A percentile compares a stretch with the other conserved stretches of the same genome.
Evolutionary conservation across 2,113 vertebrate species (phyloP).

Genomic region (Orientallactaga bullata): DNA sequence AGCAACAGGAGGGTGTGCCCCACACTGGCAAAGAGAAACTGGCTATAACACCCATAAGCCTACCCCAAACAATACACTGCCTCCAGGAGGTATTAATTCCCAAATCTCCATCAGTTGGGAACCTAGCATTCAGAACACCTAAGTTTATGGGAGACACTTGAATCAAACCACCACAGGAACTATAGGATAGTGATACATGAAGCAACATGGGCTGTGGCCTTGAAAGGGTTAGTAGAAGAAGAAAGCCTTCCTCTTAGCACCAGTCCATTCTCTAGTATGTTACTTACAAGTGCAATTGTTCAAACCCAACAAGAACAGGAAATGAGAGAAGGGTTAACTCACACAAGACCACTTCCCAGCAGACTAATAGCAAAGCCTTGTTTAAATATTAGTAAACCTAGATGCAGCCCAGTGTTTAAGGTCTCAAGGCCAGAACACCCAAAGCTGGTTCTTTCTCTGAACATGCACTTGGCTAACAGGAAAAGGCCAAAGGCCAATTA

Average conservation of each 20-base stretch:
- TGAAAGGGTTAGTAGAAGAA: rapidly evolving
- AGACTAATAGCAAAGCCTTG: not conserved
- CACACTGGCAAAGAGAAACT: too few relatives aligned
- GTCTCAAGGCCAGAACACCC: too few relatives aligned
- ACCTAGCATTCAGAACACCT: too few relatives aligned
- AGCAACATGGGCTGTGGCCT: rapidly evolving
- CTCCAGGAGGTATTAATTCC: too few relatives aligned
- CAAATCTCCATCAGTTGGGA: too few relatives aligned
- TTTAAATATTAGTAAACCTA: not conserved
- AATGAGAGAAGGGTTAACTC: not conserved
- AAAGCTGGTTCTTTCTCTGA: not conserved
- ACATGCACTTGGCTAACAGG: not conserved
- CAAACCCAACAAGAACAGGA: not conserved
- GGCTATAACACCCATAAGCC: too few relatives aligned
- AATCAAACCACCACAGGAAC: too few relatives aligned
- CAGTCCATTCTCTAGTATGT: not conserved
- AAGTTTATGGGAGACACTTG: too few relatives aligned
- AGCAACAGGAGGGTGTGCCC: too few relatives aligned
- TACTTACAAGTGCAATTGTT: not conserved
- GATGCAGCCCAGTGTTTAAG: not conserved
- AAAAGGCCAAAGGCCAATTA: not conserved
- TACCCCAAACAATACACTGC: too few relatives aligned
- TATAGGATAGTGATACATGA: not conserved
- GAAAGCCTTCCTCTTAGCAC: rapidly evolving
- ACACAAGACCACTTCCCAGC: not conserved